Evolutionary conservation across 2,888 invertebrate genomes (phyloP).

Genomic region (Ophonus ardosiacus): DNA sequence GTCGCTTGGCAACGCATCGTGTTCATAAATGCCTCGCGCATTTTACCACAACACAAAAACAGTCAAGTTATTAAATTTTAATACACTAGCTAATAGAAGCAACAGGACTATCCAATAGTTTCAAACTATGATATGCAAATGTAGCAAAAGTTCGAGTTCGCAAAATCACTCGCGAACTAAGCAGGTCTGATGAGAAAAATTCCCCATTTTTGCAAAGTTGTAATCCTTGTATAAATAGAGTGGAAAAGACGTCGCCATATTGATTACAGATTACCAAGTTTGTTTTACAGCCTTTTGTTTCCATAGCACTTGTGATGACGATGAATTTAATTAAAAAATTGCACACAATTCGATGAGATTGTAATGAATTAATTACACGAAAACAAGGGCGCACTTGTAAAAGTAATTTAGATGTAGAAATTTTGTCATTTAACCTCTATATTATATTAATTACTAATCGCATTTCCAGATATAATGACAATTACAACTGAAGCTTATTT

Average conservation of each 20-base stretch:
- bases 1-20: too few relatives aligned
- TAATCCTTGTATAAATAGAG: slow-evolving; percentile 46
- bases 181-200: neutral
- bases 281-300: slow-evolving; percentile 28
- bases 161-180: neutral
- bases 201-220: slow-evolving; percentile 46
- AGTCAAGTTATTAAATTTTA: slow-evolving; percentile 36
- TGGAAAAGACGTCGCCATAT: slow-evolving; percentile 4
- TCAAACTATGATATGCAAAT: slow-evolving; percentile 51
- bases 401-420: too few relatives aligned
- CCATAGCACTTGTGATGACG: neutral
- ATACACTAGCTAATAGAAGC: slow-evolving; percentile 9
- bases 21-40: too few relatives aligned
- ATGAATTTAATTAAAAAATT: neutral
- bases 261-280: slow-evolving; percentile 45
- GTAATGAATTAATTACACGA: too few relatives aligned
- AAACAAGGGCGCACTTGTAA: too few relatives aligned
- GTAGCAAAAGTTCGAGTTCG: slow-evolving; percentile 1
- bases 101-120: slow-evolving; percentile 23
- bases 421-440: too few relatives aligned
- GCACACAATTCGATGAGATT: too few relatives aligned
- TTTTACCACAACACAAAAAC: neutral
- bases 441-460: too few relatives aligned
- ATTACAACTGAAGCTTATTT: too few relatives aligned
- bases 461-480: too few relatives aligned